Evolutionary conservation across 2,888 invertebrate genomes (phyloP), one percentile per base, ranked within the genome.

Genomic region (Sabatieria punctata): DNA sequence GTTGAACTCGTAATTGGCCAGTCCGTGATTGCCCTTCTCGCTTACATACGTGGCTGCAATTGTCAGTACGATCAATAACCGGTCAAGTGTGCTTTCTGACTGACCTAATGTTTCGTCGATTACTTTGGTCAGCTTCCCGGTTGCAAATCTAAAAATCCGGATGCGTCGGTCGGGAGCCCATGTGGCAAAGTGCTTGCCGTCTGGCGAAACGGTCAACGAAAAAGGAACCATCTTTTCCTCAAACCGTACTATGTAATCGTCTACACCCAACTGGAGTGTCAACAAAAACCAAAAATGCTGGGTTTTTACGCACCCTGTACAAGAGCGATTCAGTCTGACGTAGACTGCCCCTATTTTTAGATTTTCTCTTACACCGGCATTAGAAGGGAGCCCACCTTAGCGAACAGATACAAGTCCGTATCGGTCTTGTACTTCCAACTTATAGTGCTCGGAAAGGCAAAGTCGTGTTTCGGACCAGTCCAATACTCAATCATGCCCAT

Each of bases 401-500:
- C 82, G 69, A 95, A 91, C 61, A 91, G 89, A 68, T 82, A 97
- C 44, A 97, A 71, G 69, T 91, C 86, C 1, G 97, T 97, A 61
- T 97, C 93, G 40, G 89, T 70, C 68, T 95, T 97, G 0, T 85
- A 86, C 27, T 82, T 77, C 67, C 88, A 93, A 2, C 71, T 68
- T 2, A 88, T 79, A 48, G 56, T 62, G 60, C 77, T 82, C 0
- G 95, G 93, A 65, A 88, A 88, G 55, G 75, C 75, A 64, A 78
- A 93, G 55, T 93, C 86, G 39, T 76, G 73, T 66, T 82, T 84
- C 0, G 82, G 77, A 2, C 89, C 86, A 6, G 80, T 79, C 97
- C 97, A 97, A 65, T 91, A 93, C 67, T 99, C 95, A 41, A 88
- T 67, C 61, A 97, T 89, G 15, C 93, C 91, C 30, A 78, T 77